Evolutionary conservation across 2,888 invertebrate species (phyloP).

Genomic region (Eristalis tenax): DNA sequence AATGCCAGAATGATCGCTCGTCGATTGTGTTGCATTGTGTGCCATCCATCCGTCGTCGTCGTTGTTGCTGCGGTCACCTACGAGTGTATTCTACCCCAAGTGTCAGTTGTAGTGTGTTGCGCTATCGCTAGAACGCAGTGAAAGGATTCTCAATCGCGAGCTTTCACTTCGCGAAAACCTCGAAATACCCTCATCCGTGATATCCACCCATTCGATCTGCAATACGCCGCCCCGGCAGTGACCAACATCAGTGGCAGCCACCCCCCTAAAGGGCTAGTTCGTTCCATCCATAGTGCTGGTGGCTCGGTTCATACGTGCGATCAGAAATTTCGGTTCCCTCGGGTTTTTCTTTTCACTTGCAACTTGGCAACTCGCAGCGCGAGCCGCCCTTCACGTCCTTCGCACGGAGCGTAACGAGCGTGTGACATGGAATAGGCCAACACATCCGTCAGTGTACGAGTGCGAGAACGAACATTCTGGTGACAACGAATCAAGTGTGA

Average conservation of each 20-base stretch:
- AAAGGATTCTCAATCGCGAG: conserved; percentile 68
- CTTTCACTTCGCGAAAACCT: conserved; percentile 65
- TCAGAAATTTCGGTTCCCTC: background rate
- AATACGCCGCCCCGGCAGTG: conserved; percentile 28
- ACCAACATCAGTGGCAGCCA: conserved; percentile 53
- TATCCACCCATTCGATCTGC: conserved; percentile 40
- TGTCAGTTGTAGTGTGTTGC: conserved; percentile 62
- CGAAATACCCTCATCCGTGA: conserved; percentile 17
- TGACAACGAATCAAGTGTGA: conserved; percentile 34
- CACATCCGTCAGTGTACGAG: background rate
- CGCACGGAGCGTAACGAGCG: background rate
- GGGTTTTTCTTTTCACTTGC: background rate
- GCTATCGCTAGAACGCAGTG: conserved; percentile 72
- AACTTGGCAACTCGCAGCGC: too few species aligned
- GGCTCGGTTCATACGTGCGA: conserved; percentile 33
- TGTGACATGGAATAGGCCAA: background rate
- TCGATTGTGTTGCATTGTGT: conserved; percentile 58
- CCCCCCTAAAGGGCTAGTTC: conserved; percentile 42
- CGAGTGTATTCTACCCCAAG: conserved; percentile 8
- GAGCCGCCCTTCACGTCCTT: background rate
- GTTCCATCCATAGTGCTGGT: conserved; percentile 49
- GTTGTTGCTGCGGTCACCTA: conserved; percentile 47
- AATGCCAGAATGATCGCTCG: conserved; percentile 30
- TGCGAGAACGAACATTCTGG: background rate
- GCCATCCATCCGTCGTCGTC: conserved; percentile 60